Conservation (phyloP, 2,113 vertebrate genomes). For the Machaerirhynchus nigripectus region DNA sequence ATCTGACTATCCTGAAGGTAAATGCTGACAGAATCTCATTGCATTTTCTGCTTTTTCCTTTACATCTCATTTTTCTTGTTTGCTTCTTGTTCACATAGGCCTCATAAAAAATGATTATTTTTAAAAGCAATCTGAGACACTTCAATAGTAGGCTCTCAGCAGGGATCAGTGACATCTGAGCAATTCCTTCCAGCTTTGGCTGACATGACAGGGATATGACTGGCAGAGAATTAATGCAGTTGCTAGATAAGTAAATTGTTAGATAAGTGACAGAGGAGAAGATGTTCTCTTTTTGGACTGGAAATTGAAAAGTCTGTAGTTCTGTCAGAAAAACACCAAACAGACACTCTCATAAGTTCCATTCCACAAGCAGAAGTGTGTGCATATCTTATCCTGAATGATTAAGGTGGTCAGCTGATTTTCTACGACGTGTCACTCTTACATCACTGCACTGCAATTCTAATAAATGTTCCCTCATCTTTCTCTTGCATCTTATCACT, state of each 20-base stretch:
- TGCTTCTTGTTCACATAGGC: background rate
- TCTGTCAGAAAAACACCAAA: background rate
- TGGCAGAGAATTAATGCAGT: background rate
- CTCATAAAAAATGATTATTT: conserved; percentile 1
- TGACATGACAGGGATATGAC: background rate
- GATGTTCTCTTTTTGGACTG: background rate
- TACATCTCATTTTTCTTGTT: background rate
- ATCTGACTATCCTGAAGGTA: background rate
- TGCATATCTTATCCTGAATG: background rate
- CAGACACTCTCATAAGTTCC: background rate
- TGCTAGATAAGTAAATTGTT: background rate
- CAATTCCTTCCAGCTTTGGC: background rate
- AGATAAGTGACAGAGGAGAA: background rate
- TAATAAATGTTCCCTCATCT: background rate
- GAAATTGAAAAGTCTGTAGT: background rate
- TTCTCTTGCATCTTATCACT: background rate
- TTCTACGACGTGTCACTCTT: background rate
- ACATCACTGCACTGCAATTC: background rate
- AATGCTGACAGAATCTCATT: background rate
- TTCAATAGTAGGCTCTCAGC: background rate
- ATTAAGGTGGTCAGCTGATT: background rate
- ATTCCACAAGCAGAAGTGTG: background rate
- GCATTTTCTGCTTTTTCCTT: background rate
- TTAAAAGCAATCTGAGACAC: background rate
- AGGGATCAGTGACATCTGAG: background rate